Evolutionary conservation across 2,888 invertebrate species (phyloP).

Genomic region (Pediacus dermestoides): DNA sequence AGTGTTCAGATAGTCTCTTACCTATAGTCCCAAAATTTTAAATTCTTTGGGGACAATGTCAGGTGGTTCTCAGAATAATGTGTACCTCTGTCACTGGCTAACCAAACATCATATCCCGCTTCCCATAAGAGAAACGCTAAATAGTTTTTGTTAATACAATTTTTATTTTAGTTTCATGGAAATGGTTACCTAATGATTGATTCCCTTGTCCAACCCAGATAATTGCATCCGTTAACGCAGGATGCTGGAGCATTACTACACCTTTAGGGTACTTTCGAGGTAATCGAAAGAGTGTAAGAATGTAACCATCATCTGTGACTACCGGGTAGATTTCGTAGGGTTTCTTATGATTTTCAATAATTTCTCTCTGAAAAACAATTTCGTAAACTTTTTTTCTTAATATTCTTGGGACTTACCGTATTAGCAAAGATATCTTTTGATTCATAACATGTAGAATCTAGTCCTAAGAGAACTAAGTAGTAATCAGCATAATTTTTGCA

Average conservation of each 20-base stretch:
- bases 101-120: slow-evolving; percentile 22
- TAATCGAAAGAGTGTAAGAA: slow-evolving; percentile 17
- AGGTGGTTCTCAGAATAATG: slow-evolving; percentile 18
- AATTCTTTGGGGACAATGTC: too few relatives aligned
- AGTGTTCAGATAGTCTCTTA: too few relatives aligned
- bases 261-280: slow-evolving; percentile 17
- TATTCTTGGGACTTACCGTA: too few relatives aligned
- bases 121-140: slow-evolving; percentile 1
- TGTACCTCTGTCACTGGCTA: slow-evolving; percentile 22
- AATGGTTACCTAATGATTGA: slow-evolving; percentile 15
- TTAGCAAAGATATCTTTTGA: too few relatives aligned
- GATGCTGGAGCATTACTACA: slow-evolving; percentile 20
- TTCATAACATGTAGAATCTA: too few relatives aligned
- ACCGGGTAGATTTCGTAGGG: slow-evolving; percentile 14
- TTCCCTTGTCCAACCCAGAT: slow-evolving; percentile 14
- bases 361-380: too few relatives aligned
- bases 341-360: too few relatives aligned
- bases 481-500: too few relatives aligned
- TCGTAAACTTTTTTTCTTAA: too few relatives aligned
- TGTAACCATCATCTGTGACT: slow-evolving; percentile 22
- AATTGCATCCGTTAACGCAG: slow-evolving; percentile 15
- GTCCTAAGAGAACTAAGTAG: too few relatives aligned
- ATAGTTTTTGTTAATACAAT: background rate
- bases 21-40: background rate
- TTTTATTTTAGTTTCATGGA: background rate